phyloP scores from a whole-genome alignment of 2,888 invertebrate species.

The Drosophila silvestris region DNA sequence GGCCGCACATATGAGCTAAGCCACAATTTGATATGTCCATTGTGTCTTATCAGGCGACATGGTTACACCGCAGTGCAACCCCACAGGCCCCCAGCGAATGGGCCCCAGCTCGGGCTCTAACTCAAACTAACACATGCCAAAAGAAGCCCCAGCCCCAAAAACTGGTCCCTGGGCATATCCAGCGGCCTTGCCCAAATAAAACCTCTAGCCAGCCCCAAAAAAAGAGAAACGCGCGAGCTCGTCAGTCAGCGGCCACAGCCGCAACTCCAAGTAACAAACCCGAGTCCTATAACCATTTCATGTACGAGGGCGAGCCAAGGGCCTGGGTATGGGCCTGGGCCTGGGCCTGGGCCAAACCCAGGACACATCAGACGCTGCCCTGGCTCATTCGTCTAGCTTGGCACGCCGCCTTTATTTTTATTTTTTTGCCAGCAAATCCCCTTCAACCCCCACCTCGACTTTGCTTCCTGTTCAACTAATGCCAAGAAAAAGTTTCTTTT shows the following conservation, averaged over 20 bases:
- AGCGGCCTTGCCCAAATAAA: conserved; percentile 80
- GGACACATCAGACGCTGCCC: conserved; percentile 60
- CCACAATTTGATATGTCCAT: conserved; percentile 84
- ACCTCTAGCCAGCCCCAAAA: conserved; percentile 49
- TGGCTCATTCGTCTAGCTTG: conserved; percentile 71
- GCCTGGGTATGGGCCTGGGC: conserved; percentile 32
- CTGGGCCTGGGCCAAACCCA: conserved; percentile 46
- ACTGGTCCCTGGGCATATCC: conserved; percentile 66
- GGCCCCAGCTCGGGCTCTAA: conserved; percentile 44
- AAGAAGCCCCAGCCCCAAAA: conserved; percentile 14
- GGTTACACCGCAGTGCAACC: conserved; percentile 74
- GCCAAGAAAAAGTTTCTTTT: conserved; percentile 78
- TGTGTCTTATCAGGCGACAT: conserved; percentile 84
- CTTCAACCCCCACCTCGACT: conserved; percentile 40
- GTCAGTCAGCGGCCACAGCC: conserved; percentile 54
- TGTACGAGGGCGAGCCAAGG: conserved; percentile 56
- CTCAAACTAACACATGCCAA: conserved; percentile 70
- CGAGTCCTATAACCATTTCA: conserved; percentile 44
- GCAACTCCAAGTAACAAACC: conserved; percentile 19
- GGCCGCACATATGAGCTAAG: conserved; percentile 69
- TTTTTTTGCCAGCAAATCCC: conserved; percentile 44
- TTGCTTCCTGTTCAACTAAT: conserved; percentile 80
- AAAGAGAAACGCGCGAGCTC: conserved; percentile 69
- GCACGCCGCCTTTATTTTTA: conserved; percentile 63
- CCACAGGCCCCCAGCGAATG: conserved; percentile 69